These are phyloP conservation scores for Drosophila novamexicana DNA, from an alignment of 1,140 invertebrate species.

Conservation along the genomic window DNA sequence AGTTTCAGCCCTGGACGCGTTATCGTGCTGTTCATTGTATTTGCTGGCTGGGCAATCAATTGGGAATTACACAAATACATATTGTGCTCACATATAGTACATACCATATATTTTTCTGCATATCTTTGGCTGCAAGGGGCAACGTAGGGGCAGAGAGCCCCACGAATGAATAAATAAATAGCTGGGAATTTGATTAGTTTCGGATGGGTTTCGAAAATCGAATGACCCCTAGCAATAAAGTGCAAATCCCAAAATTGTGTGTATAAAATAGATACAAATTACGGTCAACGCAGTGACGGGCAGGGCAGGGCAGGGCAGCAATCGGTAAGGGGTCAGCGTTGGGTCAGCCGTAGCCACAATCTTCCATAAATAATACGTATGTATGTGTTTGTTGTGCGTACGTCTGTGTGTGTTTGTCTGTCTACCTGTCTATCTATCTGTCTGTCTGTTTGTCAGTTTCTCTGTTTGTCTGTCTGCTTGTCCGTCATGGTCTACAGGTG, in stretches of 20 bases:
- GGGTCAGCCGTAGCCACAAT: constrained; percentile 26
- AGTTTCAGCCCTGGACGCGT: constrained; percentile 11
- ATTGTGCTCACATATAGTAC: not conserved
- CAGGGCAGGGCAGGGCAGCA: not conserved
- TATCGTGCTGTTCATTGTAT: constrained; percentile 46
- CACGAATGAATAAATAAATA: constrained; percentile 67
- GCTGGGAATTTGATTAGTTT: constrained; percentile 68
- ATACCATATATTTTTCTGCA: constrained; percentile 4
- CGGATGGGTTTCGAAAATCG: constrained; percentile 28
- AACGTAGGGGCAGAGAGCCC: constrained; percentile 2
- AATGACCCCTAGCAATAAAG: constrained; percentile 50
- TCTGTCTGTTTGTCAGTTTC: not conserved
- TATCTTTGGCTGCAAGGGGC: constrained; percentile 13
- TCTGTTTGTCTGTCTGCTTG: not conserved
- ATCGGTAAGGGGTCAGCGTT: not conserved
- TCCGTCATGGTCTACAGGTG: constrained; percentile 21
- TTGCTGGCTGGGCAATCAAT: constrained; percentile 48
- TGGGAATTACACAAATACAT: constrained; percentile 44
- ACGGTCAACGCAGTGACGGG: constrained; percentile 11
- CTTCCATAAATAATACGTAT: constrained; percentile 42
- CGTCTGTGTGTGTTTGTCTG: not conserved
- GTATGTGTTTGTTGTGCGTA: constrained; percentile 1
- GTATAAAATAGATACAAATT: constrained; percentile 52
- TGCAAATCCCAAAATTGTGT: constrained; percentile 59
- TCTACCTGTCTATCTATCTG: not conserved